Conservation (phyloP, 2,113 vertebrate genomes). For the Phycodurus eques region DNA sequence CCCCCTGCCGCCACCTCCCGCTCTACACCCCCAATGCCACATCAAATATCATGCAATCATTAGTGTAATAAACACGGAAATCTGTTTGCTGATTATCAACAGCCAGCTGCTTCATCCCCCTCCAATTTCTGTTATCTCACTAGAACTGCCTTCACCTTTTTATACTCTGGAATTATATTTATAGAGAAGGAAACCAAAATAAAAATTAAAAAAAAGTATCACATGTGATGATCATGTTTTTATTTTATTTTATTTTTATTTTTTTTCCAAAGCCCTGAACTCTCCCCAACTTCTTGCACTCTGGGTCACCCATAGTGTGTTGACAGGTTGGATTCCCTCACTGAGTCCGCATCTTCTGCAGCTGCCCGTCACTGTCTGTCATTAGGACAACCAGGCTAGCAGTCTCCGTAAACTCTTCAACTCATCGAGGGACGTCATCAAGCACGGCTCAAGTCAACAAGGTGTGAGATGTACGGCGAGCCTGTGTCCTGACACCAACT, state of each 20-base stretch:
- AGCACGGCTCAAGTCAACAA: neutral
- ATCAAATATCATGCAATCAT: conserved; percentile 97
- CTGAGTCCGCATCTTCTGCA: conserved; percentile 20
- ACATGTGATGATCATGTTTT: neutral
- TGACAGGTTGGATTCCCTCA: conserved; percentile 14
- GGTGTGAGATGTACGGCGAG: neutral
- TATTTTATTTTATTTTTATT: no score
- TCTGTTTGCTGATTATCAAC: conserved; percentile 97
- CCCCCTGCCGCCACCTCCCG: conserved; percentile 26
- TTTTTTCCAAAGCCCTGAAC: neutral
- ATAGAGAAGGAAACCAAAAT: conserved; percentile 1
- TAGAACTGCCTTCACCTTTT: conserved; percentile 83
- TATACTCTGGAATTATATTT: conserved; percentile 70
- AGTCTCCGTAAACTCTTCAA: conserved; percentile 65
- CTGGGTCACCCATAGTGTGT: conserved; percentile 4
- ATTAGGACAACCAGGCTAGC: conserved; percentile 32
- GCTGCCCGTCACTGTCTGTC: conserved; percentile 61
- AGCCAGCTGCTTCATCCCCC: conserved; percentile 72
- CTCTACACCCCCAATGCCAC: conserved; percentile 66
- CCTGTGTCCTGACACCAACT: neutral
- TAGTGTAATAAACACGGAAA: conserved; percentile 99
- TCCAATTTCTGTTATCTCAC: conserved; percentile 33
- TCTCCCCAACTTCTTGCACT: conserved; percentile 7
- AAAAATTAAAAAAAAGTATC: neutral
- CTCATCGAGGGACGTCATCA: conserved; percentile 52